Evolutionary conservation across 2,113 vertebrate species (phyloP).

Genomic region (Pitta sordida): DNA sequence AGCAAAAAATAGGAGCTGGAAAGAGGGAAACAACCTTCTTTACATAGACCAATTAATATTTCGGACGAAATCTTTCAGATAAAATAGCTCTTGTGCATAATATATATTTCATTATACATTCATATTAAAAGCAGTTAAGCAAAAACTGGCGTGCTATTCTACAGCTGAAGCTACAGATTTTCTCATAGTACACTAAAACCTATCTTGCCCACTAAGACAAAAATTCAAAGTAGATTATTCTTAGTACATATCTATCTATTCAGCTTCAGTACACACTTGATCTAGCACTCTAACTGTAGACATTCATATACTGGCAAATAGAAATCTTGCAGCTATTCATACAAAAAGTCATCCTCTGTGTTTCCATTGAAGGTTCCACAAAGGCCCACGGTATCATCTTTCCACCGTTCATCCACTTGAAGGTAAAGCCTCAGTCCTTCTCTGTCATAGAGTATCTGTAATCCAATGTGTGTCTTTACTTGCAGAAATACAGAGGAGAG

Average conservation of each 20-base stretch:
- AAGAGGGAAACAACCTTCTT: background rate
- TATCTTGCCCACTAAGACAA: background rate
- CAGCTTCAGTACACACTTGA: background rate
- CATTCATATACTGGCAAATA: background rate
- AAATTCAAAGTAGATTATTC: background rate
- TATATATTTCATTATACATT: background rate
- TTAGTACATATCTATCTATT: background rate
- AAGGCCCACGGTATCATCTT: conserved; percentile 87
- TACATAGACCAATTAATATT: background rate
- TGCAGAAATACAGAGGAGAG: conserved; percentile 91
- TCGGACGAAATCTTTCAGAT: background rate
- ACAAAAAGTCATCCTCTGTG: conserved; percentile 95
- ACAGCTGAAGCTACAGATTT: background rate
- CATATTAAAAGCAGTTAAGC: background rate
- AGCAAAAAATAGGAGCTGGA: background rate
- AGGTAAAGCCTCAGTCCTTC: conserved; percentile 90
- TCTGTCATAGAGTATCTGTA: conserved; percentile 87
- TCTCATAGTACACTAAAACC: background rate
- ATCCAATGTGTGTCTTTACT: conserved; percentile 82
- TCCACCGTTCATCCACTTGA: conserved; percentile 83
- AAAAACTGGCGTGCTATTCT: background rate
- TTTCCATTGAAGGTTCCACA: conserved; percentile 98
- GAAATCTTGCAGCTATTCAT: conserved; percentile 46
- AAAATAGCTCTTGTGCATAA: background rate
- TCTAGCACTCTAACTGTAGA: background rate